These are phyloP conservation scores for Geopemphigus sp. DNA, from an alignment of 1,140 invertebrate species.

Conservation along the genomic window DNA sequence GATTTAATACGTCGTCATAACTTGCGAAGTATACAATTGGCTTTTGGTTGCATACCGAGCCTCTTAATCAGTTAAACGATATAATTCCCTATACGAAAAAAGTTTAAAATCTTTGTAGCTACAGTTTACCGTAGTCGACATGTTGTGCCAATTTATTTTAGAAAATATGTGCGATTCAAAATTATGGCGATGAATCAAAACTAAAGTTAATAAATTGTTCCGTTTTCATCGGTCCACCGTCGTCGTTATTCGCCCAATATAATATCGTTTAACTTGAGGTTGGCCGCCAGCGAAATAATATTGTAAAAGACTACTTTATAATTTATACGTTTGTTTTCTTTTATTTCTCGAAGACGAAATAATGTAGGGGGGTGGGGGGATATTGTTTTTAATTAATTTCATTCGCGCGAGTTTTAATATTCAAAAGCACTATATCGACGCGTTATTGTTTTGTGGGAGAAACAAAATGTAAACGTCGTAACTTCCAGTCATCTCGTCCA, in stretches of 20 bases:
- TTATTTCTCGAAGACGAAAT: background rate
- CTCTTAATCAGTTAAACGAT: background rate
- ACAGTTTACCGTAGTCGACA: no score
- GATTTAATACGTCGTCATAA: no score
- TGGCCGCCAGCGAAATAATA: background rate
- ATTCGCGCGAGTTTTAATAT: background rate
- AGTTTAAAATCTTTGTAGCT: no score
- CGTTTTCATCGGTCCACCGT: background rate
- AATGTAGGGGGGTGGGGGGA: no score
- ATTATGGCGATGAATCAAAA: background rate
- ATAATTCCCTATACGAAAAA: background rate
- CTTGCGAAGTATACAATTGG: no score
- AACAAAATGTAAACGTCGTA: background rate
- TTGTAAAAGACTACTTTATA: background rate
- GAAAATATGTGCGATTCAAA: background rate
- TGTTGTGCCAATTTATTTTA: background rate
- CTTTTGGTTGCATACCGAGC: background rate
- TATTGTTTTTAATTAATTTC: background rate
- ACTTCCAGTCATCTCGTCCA: no score
- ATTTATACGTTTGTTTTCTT: constrained; percentile 31
- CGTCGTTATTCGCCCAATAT: background rate
- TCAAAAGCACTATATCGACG: background rate
- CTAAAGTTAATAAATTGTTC: background rate
- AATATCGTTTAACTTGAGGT: background rate
- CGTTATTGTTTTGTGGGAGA: constrained; percentile 2